A percentile compares a stretch with the other conserved stretches of the same genome.
These are phyloP conservation scores for Acestrorhynchus altus DNA, from an alignment of 2,797 vertebrate genomes.

Conservation along the genomic window DNA sequence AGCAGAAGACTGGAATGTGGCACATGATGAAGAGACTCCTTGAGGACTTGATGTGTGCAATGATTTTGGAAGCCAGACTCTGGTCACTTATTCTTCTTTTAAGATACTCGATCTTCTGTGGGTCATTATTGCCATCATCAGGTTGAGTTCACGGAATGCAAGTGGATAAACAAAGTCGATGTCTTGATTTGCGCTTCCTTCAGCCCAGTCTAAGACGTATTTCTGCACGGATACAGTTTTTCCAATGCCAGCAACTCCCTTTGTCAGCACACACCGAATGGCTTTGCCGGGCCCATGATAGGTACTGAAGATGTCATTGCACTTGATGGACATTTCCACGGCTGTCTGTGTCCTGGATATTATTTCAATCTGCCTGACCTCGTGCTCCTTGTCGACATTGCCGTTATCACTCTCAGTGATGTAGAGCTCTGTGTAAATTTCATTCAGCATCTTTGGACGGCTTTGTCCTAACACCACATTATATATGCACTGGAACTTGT, in stretches of 20 bases:
- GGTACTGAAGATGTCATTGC: slow-evolving; percentile 9
- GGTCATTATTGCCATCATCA: slow-evolving; percentile 55
- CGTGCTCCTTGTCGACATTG: slow-evolving; percentile 47
- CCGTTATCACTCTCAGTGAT: slow-evolving; percentile 55
- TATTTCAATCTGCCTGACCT: background rate
- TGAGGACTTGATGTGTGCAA: slow-evolving; percentile 51
- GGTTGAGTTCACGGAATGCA: slow-evolving; percentile 60
- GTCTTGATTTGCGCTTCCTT: slow-evolving; percentile 42
- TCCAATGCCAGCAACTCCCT: background rate
- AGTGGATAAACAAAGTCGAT: slow-evolving; percentile 54
- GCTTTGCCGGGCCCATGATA: slow-evolving; percentile 11
- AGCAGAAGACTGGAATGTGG: slow-evolving; percentile 62
- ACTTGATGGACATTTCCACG: background rate
- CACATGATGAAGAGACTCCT: slow-evolving; percentile 62
- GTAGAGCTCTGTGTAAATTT: slow-evolving; percentile 57
- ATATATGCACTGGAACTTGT: slow-evolving; percentile 39
- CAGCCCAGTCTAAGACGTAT: background rate
- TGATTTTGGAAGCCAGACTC: slow-evolving; percentile 43
- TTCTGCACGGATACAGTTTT: background rate
- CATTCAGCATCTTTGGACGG: slow-evolving; percentile 26
- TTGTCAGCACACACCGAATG: slow-evolving; percentile 47
- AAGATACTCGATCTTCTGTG: slow-evolving; percentile 59
- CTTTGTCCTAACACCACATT: slow-evolving; percentile 33
- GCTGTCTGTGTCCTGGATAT: slow-evolving; percentile 7
- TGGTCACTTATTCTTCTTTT: slow-evolving; percentile 51